Evolutionary conservation across 2,888 invertebrate species (phyloP), one percentile per base, ranked within the genome.

Genomic region (Epistrophella euchroma): DNA sequence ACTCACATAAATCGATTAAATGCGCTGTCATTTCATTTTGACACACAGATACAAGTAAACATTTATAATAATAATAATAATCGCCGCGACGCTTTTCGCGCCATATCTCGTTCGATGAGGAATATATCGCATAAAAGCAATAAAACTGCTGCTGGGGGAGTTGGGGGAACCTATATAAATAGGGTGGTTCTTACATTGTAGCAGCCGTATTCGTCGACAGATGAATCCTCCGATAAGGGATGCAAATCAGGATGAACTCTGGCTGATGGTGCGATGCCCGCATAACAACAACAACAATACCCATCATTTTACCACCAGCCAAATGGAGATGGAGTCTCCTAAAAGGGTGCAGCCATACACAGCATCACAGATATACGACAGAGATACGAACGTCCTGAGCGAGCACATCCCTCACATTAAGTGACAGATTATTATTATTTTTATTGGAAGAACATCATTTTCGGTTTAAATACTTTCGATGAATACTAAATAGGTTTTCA

Each of bases 1-100:
- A 66, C 64, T 85, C 45, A 84, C 88, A 90, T 91, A 90, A 90
- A 91, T 91, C 90, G 91, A 91, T 91, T 90, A 91, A 90, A 90
- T 89, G 89, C 88, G 88, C 91, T 91, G 91, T 90, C 90, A 90
- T 90, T 90, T 90, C 89, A 88, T 90, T 90, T 91, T 91, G 90
- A 90, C 89, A 91, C 89, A 88, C 89, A 89, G 74, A 87, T 74
- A 71, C 58, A 47, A n/a, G 47, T 37, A 45, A 45, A 56, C 56
- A 47, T 35, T 60, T 37, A 58, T 64, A 47, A 45, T 64, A 45
- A 66, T 47, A 70, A 43, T 56, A 71, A 71, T 60, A 75, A 58
- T 66, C 71, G 71, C 43, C 52, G 77, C 66, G 64, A 81, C 56
- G 64, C 71, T 47, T 64, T 68, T 78, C 73, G 60, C 78, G 73